Conservation (phyloP, 2,888 invertebrate genomes). For the Gibbula magus region DNA sequence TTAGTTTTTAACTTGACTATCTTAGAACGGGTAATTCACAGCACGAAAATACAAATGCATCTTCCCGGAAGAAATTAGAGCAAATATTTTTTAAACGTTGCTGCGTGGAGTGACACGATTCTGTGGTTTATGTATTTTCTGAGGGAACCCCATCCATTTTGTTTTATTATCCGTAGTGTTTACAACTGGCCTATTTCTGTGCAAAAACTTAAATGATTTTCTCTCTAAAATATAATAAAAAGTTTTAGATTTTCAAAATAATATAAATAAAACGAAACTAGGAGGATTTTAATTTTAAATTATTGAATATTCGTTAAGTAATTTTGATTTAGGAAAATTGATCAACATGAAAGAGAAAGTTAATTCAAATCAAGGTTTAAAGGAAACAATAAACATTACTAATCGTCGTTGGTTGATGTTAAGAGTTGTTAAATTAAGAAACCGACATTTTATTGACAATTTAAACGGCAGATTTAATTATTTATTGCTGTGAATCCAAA, state of each 20-base stretch:
- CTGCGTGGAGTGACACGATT: background rate
- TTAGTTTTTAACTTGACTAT: constrained; percentile 1
- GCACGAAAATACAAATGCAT: background rate
- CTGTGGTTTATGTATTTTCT: background rate
- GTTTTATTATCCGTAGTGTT: background rate
- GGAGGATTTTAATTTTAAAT: background rate
- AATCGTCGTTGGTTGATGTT: background rate
- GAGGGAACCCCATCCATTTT: background rate
- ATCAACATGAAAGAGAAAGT: background rate
- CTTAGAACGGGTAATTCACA: constrained; percentile 4
- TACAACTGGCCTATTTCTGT: background rate
- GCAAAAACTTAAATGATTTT: background rate
- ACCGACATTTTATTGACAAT: background rate
- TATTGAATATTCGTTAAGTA: background rate
- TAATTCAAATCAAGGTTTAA: background rate
- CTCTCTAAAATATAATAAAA: background rate
- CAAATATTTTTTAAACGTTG: background rate
- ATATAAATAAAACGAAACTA: background rate
- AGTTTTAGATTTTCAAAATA: background rate
- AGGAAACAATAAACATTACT: background rate
- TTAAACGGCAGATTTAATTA: background rate
- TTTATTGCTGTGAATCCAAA: background rate
- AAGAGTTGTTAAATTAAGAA: background rate
- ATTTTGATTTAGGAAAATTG: background rate
- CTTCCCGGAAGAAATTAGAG: no score